Percentiles rank a stretch among this genome's conserved stretches.
Evolutionary conservation across 2,113 vertebrate species (phyloP).

Genomic region (Bujurquina vittata): DNA sequence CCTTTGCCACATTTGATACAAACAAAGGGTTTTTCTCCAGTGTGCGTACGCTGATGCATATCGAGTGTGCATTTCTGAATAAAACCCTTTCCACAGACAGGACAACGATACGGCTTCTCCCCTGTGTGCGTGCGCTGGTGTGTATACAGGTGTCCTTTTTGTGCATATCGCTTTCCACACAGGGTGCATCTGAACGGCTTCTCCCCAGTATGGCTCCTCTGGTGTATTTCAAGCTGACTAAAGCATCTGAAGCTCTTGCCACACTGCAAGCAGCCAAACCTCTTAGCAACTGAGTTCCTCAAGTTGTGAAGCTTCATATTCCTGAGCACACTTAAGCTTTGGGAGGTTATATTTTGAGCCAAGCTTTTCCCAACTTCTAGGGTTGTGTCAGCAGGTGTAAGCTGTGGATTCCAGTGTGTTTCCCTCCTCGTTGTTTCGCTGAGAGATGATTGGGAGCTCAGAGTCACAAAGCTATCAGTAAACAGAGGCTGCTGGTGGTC

Average conservation of each 20-base stretch:
- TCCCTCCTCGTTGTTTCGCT: conserved; percentile 26
- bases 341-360: conserved; percentile 40
- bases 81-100: conserved; percentile 81
- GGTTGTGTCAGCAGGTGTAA: conserved; percentile 26
- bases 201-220: conserved; percentile 82
- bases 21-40: conserved; percentile 80
- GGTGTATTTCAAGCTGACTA: conserved; percentile 82
- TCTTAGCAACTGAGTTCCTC: conserved; percentile 67
- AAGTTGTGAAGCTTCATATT: conserved; percentile 62
- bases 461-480: conserved; percentile 32
- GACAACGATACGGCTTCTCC: conserved; percentile 81
- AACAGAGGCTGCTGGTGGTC: conserved; percentile 45
- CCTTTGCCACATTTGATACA: conserved; percentile 80
- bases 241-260: conserved; percentile 80
- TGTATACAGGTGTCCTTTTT: conserved; percentile 82
- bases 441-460: conserved; percentile 27
- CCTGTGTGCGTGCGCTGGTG: conserved; percentile 83
- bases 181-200: conserved; percentile 79
- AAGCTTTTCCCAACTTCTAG: conserved; percentile 32
- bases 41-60: conserved; percentile 83
- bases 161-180: conserved; percentile 80
- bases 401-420: conserved; percentile 50
- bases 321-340: conserved; percentile 43
- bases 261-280: conserved; percentile 77
- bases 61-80: conserved; percentile 84